Evolutionary conservation across 2,888 invertebrate species (phyloP), one percentile per base, ranked within the genome.

Genomic region (Pachymerium ferrugineum): DNA sequence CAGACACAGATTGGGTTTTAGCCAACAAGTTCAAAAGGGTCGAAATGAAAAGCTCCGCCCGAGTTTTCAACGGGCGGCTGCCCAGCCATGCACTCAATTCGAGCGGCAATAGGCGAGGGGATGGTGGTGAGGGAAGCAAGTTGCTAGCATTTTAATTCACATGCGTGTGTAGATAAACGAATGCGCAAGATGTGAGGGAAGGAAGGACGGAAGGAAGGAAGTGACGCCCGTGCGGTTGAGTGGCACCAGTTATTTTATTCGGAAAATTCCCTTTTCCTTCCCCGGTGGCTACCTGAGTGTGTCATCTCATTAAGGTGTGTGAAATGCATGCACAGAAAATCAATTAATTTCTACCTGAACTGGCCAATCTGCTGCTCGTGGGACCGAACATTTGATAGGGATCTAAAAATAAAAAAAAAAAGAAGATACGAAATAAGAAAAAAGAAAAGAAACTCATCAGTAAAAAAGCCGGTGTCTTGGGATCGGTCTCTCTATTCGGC

Each of bases 361-460:
- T 95, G 74, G 96, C 96, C 82, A 96, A 87, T 81, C 96, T 89
- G 87, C 94, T 96, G 87, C 95, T 96, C 77, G 96, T 94, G 76
- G 96, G 93, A 76, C 95, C 96, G 84, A 96, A 95, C 92, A 96
- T 93, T 87, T 96, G 95, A 88, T 97, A 97, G 83, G 96, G 96
- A 91, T 97, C 96, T 95, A 89, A 74, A 89, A 16, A 29, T 10
- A 29, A 28, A 19, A 71, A 31, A n/a, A 3, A 71, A 19, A 71
- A 30, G 16, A 30, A 70, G 70, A 25, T 3, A 28, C 16, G 12
- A 70, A 5, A 28, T 62, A 62, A 16, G 12, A n/a, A 38, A n/a
- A 33, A 38, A 38, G n/a, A 38, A n/a, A 38, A 4, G 62, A 42
- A 73, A 25, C 25, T 42, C 29, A 73, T 73, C 38, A 35, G 16